Conservation (phyloP, 2,888 invertebrate species). For the Lycocerus yunnanus region DNA sequence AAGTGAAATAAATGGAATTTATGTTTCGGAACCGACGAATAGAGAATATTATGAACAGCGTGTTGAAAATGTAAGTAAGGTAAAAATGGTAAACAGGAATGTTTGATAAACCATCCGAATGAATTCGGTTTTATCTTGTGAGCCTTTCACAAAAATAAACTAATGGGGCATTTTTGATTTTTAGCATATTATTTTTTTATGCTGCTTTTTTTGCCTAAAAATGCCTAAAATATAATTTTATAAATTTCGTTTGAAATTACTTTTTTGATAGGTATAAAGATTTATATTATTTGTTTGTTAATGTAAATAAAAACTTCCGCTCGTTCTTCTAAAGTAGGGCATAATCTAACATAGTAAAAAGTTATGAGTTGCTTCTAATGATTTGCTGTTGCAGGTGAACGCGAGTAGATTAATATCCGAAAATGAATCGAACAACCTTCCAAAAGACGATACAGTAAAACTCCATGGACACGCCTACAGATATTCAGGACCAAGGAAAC, state of each 20-base stretch:
- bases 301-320: not conserved
- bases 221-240: no score
- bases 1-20: not conserved
- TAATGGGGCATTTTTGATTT: no score
- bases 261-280: not conserved
- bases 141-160: no score
- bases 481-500: conserved; percentile 70
- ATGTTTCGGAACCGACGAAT: not conserved
- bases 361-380: not conserved
- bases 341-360: not conserved
- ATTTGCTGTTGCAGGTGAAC: conserved; percentile 22
- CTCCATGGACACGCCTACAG: conserved; percentile 36
- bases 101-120: no score
- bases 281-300: not conserved
- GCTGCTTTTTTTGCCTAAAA: no score
- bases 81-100: no score
- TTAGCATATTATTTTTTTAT: no score
- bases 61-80: not conserved
- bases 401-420: conserved; percentile 27
- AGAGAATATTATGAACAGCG: not conserved
- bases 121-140: no score
- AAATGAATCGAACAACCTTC: conserved; percentile 8
- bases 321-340: not conserved
- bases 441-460: conserved; percentile 26
- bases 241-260: no score